These are phyloP conservation scores for Battus philenor DNA, from an alignment of 1,140 invertebrate species.

Conservation along the genomic window DNA sequence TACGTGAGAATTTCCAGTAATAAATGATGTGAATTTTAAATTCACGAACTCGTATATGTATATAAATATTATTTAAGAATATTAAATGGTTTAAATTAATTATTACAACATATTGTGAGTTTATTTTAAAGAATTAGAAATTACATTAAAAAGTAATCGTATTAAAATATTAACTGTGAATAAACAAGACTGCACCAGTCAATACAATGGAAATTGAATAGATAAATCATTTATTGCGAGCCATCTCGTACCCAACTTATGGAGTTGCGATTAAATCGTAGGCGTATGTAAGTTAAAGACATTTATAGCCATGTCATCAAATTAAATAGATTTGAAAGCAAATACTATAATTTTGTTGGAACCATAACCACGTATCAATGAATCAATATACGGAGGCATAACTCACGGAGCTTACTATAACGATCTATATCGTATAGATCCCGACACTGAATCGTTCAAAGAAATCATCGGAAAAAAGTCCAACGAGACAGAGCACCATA, in stretches of 20 bases:
- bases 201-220: too few relatives aligned
- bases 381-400: slow-evolving; percentile 44
- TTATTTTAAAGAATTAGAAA: too few relatives aligned
- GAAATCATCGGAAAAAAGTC: slow-evolving; percentile 61
- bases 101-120: too few relatives aligned
- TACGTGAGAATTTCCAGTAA: too few relatives aligned
- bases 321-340: slow-evolving; percentile 27
- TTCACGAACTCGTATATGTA: too few relatives aligned
- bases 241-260: slow-evolving; percentile 7
- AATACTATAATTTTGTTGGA: slow-evolving; percentile 45
- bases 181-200: too few relatives aligned
- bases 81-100: too few relatives aligned
- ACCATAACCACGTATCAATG: slow-evolving; percentile 42
- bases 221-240: slow-evolving; percentile 8
- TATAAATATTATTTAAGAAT: too few relatives aligned
- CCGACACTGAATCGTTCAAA: slow-evolving; percentile 47
- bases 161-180: too few relatives aligned
- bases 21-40: too few relatives aligned
- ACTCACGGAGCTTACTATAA: slow-evolving; percentile 45
- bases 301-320: slow-evolving; percentile 16
- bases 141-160: too few relatives aligned
- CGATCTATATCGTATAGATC: slow-evolving; percentile 52
- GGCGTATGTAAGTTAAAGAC: slow-evolving; percentile 6
- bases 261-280: slow-evolving; percentile 7
- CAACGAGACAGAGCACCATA: slow-evolving; percentile 43